Evolutionary conservation across 1,140 invertebrate species (phyloP).

Genomic region (Sitophilus oryzae): DNA sequence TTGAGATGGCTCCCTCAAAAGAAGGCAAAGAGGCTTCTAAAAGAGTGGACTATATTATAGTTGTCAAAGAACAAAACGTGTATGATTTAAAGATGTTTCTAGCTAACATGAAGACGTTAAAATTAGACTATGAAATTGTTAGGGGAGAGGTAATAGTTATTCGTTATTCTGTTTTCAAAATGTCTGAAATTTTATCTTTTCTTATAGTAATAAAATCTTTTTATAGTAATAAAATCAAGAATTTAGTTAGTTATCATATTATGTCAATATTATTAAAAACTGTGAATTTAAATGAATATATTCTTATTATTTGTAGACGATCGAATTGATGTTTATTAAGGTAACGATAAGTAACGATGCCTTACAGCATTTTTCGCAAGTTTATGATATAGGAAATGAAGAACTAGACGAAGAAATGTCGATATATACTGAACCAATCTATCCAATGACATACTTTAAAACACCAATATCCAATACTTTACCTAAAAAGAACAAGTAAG

Average conservation of each 20-base stretch:
- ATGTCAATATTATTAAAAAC: too few species aligned
- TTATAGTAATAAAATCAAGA: too few species aligned
- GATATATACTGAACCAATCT: slow-evolving; percentile 7
- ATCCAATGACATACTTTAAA: slow-evolving; percentile 3
- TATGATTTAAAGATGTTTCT: background rate
- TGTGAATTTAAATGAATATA: too few species aligned
- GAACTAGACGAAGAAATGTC: background rate
- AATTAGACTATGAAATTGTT: background rate
- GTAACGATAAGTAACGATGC: slow-evolving; percentile 8
- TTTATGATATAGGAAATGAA: slow-evolving; percentile 21
- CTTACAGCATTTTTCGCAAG: slow-evolving; percentile 11
- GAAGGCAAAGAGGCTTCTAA: too few species aligned
- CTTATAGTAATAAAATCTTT: too few species aligned
- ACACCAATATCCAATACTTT: background rate
- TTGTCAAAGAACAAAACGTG: background rate
- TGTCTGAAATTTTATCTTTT: too few species aligned
- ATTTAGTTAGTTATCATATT: too few species aligned
- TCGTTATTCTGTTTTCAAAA: too few species aligned
- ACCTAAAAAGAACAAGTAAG: slow-evolving; percentile 5
- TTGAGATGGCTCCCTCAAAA: too few species aligned
- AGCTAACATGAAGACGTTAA: background rate
- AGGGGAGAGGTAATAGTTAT: background rate
- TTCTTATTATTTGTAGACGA: slow-evolving; percentile 9
- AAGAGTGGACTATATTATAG: slow-evolving; percentile 16
- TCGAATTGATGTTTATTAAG: slow-evolving; percentile 14